phyloP scores from a whole-genome alignment of 2,888 invertebrate genomes.

The Neoascia interrupta region DNA sequence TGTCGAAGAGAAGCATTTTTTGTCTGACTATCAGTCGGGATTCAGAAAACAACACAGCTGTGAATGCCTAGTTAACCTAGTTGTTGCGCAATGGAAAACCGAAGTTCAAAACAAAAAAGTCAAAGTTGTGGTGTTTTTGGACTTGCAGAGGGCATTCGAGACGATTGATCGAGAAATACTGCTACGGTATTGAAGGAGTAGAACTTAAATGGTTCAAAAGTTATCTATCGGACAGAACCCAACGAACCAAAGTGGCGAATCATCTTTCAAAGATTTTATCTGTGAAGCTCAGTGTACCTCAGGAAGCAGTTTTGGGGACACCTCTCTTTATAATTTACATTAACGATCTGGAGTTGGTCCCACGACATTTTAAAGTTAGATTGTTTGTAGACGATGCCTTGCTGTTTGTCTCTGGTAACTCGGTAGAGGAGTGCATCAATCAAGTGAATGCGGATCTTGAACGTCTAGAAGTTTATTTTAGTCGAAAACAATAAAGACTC shows the following conservation, averaged over 20 bases:
- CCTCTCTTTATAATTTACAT: conserved; percentile 26
- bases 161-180: too few relatives aligned
- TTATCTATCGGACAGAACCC: conserved; percentile 10
- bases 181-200: not conserved
- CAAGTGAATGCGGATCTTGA: conserved; percentile 5
- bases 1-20: not conserved
- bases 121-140: conserved; percentile 12
- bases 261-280: not conserved
- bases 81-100: conserved; percentile 1
- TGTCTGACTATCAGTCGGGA: not conserved
- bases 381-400: conserved; percentile 29
- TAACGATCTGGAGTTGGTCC: conserved; percentile 11
- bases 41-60: conserved; percentile 7
- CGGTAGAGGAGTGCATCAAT: conserved; percentile 22
- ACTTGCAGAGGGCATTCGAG: conserved; percentile 8
- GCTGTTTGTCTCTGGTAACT: conserved; percentile 16
- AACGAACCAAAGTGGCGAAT: not conserved
- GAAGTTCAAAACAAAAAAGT: not conserved
- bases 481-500: too few relatives aligned
- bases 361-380: not conserved
- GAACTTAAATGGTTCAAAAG: conserved; percentile 17
- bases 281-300: conserved; percentile 33
- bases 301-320: conserved; percentile 28
- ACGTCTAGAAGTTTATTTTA: too few relatives aligned
- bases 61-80: not conserved